A percentile compares a stretch with the other conserved stretches of the same genome.
Evolutionary conservation across 2,113 vertebrate genomes (phyloP).

Genomic region (Microtus pennsylvanicus): DNA sequence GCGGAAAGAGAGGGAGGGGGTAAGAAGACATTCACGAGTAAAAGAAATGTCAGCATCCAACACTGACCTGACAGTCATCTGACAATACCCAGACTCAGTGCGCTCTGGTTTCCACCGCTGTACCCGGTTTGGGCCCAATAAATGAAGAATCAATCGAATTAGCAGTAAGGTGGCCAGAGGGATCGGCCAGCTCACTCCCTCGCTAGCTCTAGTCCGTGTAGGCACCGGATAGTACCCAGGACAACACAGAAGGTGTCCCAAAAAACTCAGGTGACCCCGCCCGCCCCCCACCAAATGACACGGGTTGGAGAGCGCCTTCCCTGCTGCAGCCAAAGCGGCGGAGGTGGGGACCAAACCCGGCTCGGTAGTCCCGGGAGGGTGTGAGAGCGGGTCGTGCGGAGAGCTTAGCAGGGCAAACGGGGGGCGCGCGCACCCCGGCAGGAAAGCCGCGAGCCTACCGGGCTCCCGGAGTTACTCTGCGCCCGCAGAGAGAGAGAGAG

Average conservation of each 20-base stretch:
- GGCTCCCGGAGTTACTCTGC: conserved; percentile 75
- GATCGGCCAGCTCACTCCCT: conserved; percentile 36
- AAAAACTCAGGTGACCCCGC: conserved; percentile 79
- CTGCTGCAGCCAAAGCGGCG: background rate
- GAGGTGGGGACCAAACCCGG: background rate
- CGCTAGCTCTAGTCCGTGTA: background rate
- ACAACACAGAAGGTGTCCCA: conserved; percentile 70
- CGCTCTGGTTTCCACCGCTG: conserved; percentile 83
- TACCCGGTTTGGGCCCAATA: conserved; percentile 80
- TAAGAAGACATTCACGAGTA: background rate
- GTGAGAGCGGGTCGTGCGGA: background rate
- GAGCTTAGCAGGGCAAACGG: conserved; percentile 43
- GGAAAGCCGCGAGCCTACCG: conserved; percentile 48
- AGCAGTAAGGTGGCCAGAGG: conserved; percentile 71
- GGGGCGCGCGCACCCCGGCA: conserved; percentile 52
- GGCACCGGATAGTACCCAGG: conserved; percentile 45
- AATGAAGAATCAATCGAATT: conserved; percentile 79
- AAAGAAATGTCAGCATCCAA: conserved; percentile 80
- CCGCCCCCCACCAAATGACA: conserved; percentile 51
- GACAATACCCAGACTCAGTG: conserved; percentile 87
- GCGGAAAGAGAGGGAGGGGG: background rate
- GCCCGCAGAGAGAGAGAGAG: background rate
- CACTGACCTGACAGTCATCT: conserved; percentile 86
- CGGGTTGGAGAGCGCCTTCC: background rate
- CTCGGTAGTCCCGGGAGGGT: background rate